Percentiles rank a stretch among this genome's conserved stretches.
Conservation (phyloP, 2,113 vertebrate genomes). For the Spea bombifrons region DNA sequence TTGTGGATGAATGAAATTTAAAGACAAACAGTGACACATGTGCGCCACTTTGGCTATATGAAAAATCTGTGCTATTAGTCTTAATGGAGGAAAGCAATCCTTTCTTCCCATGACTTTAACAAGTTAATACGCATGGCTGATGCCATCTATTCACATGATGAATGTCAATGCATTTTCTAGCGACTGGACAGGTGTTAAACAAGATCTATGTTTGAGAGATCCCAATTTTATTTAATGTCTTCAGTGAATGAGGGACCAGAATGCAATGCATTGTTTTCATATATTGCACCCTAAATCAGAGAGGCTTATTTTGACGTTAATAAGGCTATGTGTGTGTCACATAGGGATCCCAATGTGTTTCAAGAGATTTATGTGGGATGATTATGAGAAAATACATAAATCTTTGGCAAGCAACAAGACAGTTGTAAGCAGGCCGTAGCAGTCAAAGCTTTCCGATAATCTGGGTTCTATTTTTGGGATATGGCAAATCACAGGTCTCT, state of each 20-base stretch:
- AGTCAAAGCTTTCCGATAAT: not conserved
- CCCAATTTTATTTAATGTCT: slow-evolving; percentile 33
- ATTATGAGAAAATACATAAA: slow-evolving; percentile 24
- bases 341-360: slow-evolving; percentile 25
- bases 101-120: slow-evolving; percentile 21
- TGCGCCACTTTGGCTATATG: not conserved
- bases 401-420: not conserved
- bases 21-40: not conserved
- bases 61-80: slow-evolving; percentile 32
- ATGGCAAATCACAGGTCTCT: not conserved
- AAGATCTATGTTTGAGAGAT: slow-evolving; percentile 37
- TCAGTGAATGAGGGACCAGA: not conserved
- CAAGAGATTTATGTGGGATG: not conserved
- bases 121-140: slow-evolving; percentile 37
- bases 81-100: slow-evolving; percentile 9
- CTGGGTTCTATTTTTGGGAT: not conserved
- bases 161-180: slow-evolving; percentile 37
- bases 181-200: slow-evolving; percentile 42
- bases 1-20: no score
- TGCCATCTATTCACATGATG: slow-evolving; percentile 41
- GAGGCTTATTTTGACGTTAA: slow-evolving; percentile 16
- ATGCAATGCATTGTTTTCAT: slow-evolving; percentile 8
- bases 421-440: not conserved
- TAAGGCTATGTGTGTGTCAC: slow-evolving; percentile 10
- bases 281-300: slow-evolving; percentile 18